These are phyloP conservation scores for Ia io DNA, from an alignment of 2,113 vertebrate species.

Conservation along the genomic window DNA sequence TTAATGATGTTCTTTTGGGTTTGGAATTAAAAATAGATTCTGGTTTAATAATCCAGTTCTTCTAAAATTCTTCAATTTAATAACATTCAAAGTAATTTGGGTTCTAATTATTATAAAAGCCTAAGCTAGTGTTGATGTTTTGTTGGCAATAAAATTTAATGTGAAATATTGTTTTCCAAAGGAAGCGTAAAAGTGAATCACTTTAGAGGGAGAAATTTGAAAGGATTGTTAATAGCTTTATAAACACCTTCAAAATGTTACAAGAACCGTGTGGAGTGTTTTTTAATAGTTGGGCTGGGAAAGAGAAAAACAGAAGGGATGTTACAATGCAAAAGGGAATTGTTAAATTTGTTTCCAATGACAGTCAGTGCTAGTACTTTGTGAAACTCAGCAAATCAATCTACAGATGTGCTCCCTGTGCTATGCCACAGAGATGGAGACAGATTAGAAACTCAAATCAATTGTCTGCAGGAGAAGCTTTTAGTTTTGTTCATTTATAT, in stretches of 20 bases:
- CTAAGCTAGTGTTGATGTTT: not conserved
- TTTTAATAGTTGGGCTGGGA: not conserved
- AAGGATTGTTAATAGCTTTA: constrained; percentile 41
- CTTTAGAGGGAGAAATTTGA: constrained; percentile 21
- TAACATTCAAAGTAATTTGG: not conserved
- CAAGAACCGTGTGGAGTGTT: constrained; percentile 8
- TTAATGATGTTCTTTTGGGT: not conserved
- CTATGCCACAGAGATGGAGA: not conserved
- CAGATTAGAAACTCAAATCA: not conserved
- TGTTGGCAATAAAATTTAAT: not conserved
- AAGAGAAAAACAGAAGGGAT: constrained; percentile 35
- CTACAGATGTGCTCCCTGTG: not conserved
- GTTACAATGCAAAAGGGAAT: constrained; percentile 2
- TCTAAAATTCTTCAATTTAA: not conserved
- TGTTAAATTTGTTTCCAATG: constrained; percentile 36
- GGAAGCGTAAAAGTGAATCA: constrained; percentile 3
- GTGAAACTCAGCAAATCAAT: constrained; percentile 44
- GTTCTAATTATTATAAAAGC: constrained; percentile 13
- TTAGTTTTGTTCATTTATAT: not conserved
- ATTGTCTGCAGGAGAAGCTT: not conserved
- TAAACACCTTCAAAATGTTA: constrained; percentile 38
- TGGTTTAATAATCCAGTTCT: not conserved
- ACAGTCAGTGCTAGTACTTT: not conserved
- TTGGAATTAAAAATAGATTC: constrained; percentile 5
- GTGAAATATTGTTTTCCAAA: not conserved